Base-by-base conservation (phyloP, 2,797 vertebrate species). In the Microcaecilia unicolor region DNA sequence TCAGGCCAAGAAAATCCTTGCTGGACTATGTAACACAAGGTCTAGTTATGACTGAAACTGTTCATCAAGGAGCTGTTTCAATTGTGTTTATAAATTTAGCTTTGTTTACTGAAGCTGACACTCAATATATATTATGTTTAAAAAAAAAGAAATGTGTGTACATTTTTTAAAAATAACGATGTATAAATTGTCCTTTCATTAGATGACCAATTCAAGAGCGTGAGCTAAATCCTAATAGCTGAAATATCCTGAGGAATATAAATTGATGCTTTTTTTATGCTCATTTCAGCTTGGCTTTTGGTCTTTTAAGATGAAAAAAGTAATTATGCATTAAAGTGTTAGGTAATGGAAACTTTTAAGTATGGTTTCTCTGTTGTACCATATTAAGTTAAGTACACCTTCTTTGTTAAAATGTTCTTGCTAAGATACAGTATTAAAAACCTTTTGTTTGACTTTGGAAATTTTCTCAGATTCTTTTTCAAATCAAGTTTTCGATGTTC, bases 391-490 rank as follows among this genome's bases (percentile, higher is more conserved):
- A 78, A 85, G 59, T 76, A 79, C 61, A 68, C 65, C 66, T 76
- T 80, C 72, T 85, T 84, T 81, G 75, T 83, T 85, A 67, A 83
- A 81, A 82, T 88, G 81, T 86, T 84, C 78, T 85, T 86, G 78
- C 64, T 84, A 79, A 85, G 75, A 77, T 79, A 83, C 80, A 79
- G 73, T 79, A 80, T 88, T 81, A 87, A 85, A 85, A 84, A 53
- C 72, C 50, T 62, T 76, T 80, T 78, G 72, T 77, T 84, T 83
- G 76, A 80, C 65, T 81, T 82, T 78, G 64, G 57, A 75, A 72
- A 75, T 58, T 52, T 57, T 52, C 43, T 58, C 55, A 38, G 15
- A 33, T 51, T 44, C 15, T 43, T 52, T 27, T 22, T 38, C 31
- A n/a, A n/a, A n/a, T n/a, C n/a, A n/a, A n/a, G n/a, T n/a, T n/a